Conservation (phyloP, 1,140 invertebrate species). For the Aethina tumida region DNA sequence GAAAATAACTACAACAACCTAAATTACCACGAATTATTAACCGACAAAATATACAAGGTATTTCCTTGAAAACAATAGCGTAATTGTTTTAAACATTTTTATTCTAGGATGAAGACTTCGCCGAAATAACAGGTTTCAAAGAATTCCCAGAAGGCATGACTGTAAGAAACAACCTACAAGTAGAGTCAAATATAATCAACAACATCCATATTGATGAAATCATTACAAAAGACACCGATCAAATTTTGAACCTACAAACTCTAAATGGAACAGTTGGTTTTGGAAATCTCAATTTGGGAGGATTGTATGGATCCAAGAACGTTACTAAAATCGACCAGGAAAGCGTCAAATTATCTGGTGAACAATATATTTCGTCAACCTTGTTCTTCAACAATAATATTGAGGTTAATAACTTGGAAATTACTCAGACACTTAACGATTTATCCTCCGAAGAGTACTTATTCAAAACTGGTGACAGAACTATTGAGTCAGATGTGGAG, state of each 20-base stretch:
- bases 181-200: conserved; percentile 33
- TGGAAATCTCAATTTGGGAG: conserved; percentile 29
- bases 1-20: conserved; percentile 30
- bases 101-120: conserved; percentile 24
- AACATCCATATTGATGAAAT: conserved; percentile 34
- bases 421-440: conserved; percentile 25
- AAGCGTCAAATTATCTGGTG: conserved; percentile 30
- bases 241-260: conserved; percentile 30
- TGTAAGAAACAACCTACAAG: conserved; percentile 26
- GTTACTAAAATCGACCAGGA: conserved; percentile 32
- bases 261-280: conserved; percentile 37
- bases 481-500: conserved; percentile 8
- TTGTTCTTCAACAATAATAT: conserved; percentile 30
- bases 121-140: conserved; percentile 34
- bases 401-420: conserved; percentile 20
- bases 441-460: conserved; percentile 17
- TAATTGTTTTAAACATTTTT: not conserved
- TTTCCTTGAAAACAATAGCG: not conserved
- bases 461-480: conserved; percentile 14
- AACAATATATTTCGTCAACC: conserved; percentile 26
- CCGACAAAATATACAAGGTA: conserved; percentile 34
- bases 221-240: conserved; percentile 36
- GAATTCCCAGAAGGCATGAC: conserved; percentile 30
- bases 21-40: conserved; percentile 28
- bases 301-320: conserved; percentile 32